phyloP scores from a whole-genome alignment of 2,888 invertebrate species.

The Oscheius sp. region DNA sequence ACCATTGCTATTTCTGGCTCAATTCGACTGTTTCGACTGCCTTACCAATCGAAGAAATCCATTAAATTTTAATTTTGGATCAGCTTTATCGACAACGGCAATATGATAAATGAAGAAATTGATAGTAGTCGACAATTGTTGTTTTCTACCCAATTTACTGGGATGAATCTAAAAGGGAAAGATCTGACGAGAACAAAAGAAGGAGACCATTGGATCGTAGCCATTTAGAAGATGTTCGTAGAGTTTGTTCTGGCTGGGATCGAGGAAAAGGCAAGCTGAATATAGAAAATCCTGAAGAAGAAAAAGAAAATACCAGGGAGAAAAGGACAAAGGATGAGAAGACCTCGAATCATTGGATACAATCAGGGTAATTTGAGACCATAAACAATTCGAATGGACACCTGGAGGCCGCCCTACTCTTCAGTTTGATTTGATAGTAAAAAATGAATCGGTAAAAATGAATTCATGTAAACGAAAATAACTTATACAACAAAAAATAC shows the following conservation, averaged over 20 bases:
- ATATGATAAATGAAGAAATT: constrained; percentile 26
- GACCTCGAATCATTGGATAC: too few species aligned
- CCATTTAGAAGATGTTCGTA: constrained; percentile 25
- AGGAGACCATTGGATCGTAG: constrained; percentile 9
- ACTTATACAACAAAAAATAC: background rate
- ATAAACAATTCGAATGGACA: too few species aligned
- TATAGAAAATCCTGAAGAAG: too few species aligned
- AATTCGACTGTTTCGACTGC: background rate
- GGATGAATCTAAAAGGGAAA: constrained; percentile 12
- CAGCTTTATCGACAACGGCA: background rate
- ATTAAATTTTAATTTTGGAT: constrained; percentile 12
- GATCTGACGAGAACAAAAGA: background rate
- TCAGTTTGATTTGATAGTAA: background rate
- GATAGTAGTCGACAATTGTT: background rate
- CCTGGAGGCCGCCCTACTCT: too few species aligned
- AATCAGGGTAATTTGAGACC: too few species aligned
- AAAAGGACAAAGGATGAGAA: too few species aligned
- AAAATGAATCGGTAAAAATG: background rate
- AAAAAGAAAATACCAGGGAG: too few species aligned
- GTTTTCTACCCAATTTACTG: background rate
- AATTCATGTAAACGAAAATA: background rate
- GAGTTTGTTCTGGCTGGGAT: background rate
- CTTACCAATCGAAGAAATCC: constrained; percentile 14
- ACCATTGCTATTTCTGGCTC: constrained; percentile 15
- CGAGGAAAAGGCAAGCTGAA: too few species aligned